Evolutionary conservation across 2,797 vertebrate genomes (phyloP), one percentile per base, ranked within the genome.

Genomic region (Pantherophis vulpinus): DNA sequence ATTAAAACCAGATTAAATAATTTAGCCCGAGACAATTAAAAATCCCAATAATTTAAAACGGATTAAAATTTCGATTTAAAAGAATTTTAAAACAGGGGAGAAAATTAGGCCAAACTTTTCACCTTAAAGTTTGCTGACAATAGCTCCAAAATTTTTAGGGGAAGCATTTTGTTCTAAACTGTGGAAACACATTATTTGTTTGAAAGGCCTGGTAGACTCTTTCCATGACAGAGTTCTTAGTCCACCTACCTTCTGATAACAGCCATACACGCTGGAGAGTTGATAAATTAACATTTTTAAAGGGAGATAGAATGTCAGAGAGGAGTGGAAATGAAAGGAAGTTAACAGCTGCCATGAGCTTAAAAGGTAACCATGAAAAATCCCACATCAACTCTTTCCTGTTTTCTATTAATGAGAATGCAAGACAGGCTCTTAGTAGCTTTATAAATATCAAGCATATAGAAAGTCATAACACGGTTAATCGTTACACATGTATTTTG

Each of bases 351-450:
- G 95, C 95, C 94, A 60, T 0, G 95, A 96, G 95, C 96, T 91
- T 83, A 74, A 93, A 47, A 79, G 86, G 91, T 25, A 95, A 92
- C 94, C 89, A 90, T 94, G 94, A 92, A 95, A 95, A 96, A 93
- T 97, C 94, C 95, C 96, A 60, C 63, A 92, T 93, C 96, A 96
- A 56, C 66, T 3, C 0, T 95, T 92, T 94, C 91, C 2, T 1
- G 61, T 95, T 96, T 95, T 91, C 92, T 91, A 94, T 94, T 96
- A 96, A 96, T 96, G 95, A 97, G 95, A 90, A 95, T 7, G 90
- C 95, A 95, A 90, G 95, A 91, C 92, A 88, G 58, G 95, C 58
- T 61, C 0, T 25, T 32, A 94, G 92, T 63, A 86, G 92, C 86
- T 70, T 96, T 95, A 93, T 95, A 96, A 66, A 96, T 95, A 63